A percentile compares a stretch with the other conserved stretches of the same genome.
phyloP scores from a whole-genome alignment of 2,888 invertebrate species.

The Lycia hirtaria region DNA sequence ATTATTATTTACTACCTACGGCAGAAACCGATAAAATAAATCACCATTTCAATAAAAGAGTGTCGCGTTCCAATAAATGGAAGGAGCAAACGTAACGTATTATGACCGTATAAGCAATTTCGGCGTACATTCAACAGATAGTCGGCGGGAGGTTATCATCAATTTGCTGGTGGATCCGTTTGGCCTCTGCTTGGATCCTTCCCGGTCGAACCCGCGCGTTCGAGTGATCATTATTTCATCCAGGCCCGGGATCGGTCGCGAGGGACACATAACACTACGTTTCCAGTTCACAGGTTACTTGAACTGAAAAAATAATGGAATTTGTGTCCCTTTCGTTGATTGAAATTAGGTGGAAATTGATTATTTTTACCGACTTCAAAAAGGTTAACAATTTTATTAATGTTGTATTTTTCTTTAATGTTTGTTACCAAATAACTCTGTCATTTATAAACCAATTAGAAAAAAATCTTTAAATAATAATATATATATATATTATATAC shows the following conservation, averaged over 20 bases:
- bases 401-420: too few relatives aligned
- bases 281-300: constrained; percentile 52
- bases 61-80: constrained; percentile 25
- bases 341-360: constrained; percentile 49
- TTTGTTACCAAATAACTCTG: too few relatives aligned
- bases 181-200: constrained; percentile 39
- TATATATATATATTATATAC: too few relatives aligned
- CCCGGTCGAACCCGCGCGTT: constrained; percentile 45
- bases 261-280: constrained; percentile 66
- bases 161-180: constrained; percentile 57
- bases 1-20: constrained; percentile 21
- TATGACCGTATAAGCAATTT: constrained; percentile 43
- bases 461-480: too few relatives aligned
- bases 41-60: constrained; percentile 24
- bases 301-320: constrained; percentile 55
- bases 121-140: constrained; percentile 67
- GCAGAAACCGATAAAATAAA: constrained; percentile 31
- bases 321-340: constrained; percentile 51
- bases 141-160: constrained; percentile 62
- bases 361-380: background rate
- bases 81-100: constrained; percentile 32
- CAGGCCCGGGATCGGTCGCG: constrained; percentile 59
- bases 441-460: too few relatives aligned
- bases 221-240: constrained; percentile 74
- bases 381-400: too few relatives aligned